Evolutionary conservation across 2,888 invertebrate species (phyloP), one percentile per base, ranked within the genome.

Genomic region (Cepaea hortensis): DNA sequence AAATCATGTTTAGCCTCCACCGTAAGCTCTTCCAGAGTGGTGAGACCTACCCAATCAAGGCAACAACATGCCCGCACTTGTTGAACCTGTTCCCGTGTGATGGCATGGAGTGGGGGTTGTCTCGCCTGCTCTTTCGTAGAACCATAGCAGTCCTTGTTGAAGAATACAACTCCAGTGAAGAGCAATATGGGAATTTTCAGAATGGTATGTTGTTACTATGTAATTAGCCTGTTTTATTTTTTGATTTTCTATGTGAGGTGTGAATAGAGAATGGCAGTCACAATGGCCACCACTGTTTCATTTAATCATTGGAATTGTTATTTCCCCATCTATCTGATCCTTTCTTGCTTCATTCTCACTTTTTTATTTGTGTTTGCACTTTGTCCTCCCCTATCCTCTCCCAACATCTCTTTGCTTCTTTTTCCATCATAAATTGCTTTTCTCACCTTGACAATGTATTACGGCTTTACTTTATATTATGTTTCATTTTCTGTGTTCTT

Each of bases 31-130:
- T 85, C 55, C 35, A 61, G 46, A 72, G 65, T n/a, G 35, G 46
- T 18, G 85, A 85, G n/a, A 73, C 80, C 35, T 85, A 85, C 50
- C 81, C 85, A 9, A 81, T 85, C 62, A 81, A 80, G 70, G 48
- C 80, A 72, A 81, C 85, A 18, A 80, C 80, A 7, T 85, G 85
- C 50, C 85, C 85, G 20, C 85, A 85, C 55, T 73, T 85, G 20
- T 23, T 85, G 20, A 72, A 80, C 73, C 73, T 85, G 0, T 85
- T 85, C 46, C 85, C 85, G 23, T 81, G 81, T 72, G 85, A 85
- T 73, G 73, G 81, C 7, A 15, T 65, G 62, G 85, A 81, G 61
- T 85, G 85, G 85, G 81, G 72, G 3, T 62, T 85, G 9, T 85
- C 85, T 9, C 55, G 81, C 50, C 48, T 85, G 18, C 81, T 85